phyloP scores from a whole-genome alignment of 2,113 vertebrate species.

The Perca schrenkii region DNA sequence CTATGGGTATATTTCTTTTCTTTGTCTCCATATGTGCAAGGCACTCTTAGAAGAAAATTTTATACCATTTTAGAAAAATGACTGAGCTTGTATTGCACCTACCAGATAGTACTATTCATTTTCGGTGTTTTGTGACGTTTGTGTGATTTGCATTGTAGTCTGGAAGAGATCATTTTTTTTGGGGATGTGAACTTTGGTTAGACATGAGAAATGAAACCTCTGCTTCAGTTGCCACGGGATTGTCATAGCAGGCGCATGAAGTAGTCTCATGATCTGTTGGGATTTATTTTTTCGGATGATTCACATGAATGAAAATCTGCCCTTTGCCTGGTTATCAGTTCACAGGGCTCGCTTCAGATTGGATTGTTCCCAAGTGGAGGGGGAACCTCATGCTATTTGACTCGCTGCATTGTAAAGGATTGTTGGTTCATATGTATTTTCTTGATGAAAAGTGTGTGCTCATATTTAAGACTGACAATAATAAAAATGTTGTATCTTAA shows the following conservation, averaged over 20 bases:
- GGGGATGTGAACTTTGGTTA: constrained; percentile 60
- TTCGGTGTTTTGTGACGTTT: constrained; percentile 73
- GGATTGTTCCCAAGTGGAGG: constrained; percentile 51
- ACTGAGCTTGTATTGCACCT: constrained; percentile 62
- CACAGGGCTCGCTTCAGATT: constrained; percentile 48
- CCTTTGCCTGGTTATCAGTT: constrained; percentile 59
- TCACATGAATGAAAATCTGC: constrained; percentile 26
- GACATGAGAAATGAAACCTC: constrained; percentile 39
- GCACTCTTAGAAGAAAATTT: constrained; percentile 36
- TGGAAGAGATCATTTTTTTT: constrained; percentile 47
- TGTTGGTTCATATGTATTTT: constrained; percentile 83
- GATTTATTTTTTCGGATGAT: constrained; percentile 53
- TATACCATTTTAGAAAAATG: constrained; percentile 35
- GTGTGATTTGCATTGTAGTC: constrained; percentile 65
- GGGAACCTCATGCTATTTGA: constrained; percentile 50
- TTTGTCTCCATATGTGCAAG: constrained; percentile 38
- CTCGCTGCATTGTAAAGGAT: constrained; percentile 82
- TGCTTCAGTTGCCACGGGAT: constrained; percentile 38
- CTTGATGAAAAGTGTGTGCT: constrained; percentile 85
- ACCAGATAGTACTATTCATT: constrained; percentile 58
- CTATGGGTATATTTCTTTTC: constrained; percentile 20
- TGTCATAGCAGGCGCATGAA: constrained; percentile 43
- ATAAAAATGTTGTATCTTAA: constrained; percentile 86
- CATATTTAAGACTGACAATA: constrained; percentile 88
- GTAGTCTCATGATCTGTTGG: constrained; percentile 48